phyloP scores from a whole-genome alignment of 2,888 invertebrate genomes.

The Chouioia cunea region DNA sequence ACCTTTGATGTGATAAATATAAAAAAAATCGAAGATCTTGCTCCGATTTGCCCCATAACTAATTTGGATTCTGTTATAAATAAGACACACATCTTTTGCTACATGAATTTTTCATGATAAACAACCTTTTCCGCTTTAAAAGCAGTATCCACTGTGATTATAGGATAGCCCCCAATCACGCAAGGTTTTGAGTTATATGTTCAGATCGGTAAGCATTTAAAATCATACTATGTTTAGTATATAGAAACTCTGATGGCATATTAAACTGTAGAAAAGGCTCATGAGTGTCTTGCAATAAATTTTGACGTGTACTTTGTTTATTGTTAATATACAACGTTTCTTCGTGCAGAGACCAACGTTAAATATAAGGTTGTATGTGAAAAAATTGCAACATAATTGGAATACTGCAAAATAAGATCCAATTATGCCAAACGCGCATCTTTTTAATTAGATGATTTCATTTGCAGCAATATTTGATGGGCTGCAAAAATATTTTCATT shows the following conservation, averaged over 20 bases:
- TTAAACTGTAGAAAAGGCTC: no score
- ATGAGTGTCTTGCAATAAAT: no score
- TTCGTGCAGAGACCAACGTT: neutral
- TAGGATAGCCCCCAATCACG: neutral
- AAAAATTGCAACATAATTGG: conserved; percentile 35
- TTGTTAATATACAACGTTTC: neutral
- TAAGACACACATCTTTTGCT: conserved; percentile 4
- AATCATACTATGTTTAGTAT: neutral
- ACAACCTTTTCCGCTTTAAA: neutral
- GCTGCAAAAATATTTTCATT: conserved; percentile 6
- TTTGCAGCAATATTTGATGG: conserved; percentile 5
- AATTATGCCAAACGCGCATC: conserved; percentile 43
- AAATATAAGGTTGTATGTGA: neutral
- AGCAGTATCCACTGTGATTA: neutral
- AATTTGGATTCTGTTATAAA: no score
- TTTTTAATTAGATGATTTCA: conserved; percentile 24
- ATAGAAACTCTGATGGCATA: neutral
- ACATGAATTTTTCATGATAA: neutral
- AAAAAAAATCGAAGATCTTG: no score
- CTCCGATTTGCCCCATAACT: no score
- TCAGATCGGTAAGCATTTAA: neutral
- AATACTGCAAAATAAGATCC: conserved; percentile 48
- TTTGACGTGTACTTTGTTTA: neutral
- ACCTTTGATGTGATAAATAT: no score
- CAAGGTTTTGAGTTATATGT: neutral